These are phyloP conservation scores for Haemorhous mexicanus DNA, from an alignment of 2,113 vertebrate genomes.

Conservation along the genomic window DNA sequence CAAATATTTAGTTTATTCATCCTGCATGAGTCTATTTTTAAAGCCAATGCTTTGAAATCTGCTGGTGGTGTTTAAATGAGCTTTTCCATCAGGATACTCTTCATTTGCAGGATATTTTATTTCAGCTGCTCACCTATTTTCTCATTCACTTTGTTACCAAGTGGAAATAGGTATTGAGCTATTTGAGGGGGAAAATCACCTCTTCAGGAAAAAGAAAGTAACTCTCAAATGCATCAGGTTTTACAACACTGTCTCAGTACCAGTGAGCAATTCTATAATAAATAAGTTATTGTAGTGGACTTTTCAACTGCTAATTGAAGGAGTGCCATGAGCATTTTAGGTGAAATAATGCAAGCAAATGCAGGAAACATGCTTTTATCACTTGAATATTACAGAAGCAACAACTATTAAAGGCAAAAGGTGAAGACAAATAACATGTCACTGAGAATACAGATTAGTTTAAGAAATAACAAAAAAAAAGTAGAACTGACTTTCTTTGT, in stretches of 20 bases:
- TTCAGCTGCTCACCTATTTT: neutral
- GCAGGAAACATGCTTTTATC: neutral
- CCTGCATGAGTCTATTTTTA: neutral
- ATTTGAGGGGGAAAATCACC: neutral
- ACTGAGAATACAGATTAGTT: neutral
- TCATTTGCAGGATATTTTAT: neutral
- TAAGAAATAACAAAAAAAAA: neutral
- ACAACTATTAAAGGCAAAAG: neutral
- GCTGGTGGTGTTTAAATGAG: neutral
- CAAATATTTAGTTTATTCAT: conserved; percentile 24
- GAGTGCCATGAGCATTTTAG: neutral
- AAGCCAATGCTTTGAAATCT: neutral
- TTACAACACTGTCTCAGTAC: neutral
- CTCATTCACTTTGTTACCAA: neutral
- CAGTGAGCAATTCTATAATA: neutral
- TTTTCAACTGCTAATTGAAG: neutral
- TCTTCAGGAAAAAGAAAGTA: neutral
- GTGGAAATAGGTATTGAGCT: neutral
- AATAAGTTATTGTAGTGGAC: neutral
- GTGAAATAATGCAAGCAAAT: neutral
- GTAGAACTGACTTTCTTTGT: neutral
- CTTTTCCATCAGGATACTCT: neutral
- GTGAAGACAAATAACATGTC: neutral
- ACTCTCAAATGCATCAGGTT: neutral
- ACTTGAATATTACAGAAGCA: neutral